These are phyloP conservation scores for Plebejus anna DNA, from an alignment of 2,888 invertebrate species.

Conservation along the genomic window DNA sequence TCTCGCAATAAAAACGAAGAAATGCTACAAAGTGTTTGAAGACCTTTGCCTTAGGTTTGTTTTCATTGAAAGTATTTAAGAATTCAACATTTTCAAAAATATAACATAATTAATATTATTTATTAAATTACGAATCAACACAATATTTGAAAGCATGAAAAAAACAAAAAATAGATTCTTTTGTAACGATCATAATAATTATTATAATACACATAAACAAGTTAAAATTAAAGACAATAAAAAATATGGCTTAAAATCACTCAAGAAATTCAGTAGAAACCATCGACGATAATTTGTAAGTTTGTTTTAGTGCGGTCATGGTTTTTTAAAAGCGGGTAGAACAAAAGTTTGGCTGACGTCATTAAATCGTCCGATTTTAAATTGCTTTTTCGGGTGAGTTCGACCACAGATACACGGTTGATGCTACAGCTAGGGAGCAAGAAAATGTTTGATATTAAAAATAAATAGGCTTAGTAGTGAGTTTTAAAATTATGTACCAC, in stretches of 20 bases:
- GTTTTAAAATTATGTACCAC: too few relatives aligned
- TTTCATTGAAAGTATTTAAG: too few relatives aligned
- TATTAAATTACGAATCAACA: too few relatives aligned
- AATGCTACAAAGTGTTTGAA: not conserved
- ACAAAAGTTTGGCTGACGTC: conserved; percentile 69
- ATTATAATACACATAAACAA: not conserved
- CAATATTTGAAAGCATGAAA: not conserved
- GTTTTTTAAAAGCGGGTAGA: conserved; percentile 52
- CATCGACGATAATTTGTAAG: conserved; percentile 60
- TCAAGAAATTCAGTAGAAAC: conserved; percentile 48
- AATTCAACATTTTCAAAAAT: too few relatives aligned
- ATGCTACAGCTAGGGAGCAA: not conserved
- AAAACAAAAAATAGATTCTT: not conserved
- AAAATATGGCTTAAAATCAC: not conserved
- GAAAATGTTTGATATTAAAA: too few relatives aligned
- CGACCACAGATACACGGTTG: not conserved
- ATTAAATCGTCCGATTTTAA: conserved; percentile 60
- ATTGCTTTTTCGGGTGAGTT: conserved; percentile 57
- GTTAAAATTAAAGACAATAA: conserved; percentile 27
- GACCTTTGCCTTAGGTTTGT: not conserved
- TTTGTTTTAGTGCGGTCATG: conserved; percentile 75
- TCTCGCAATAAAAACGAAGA: not conserved
- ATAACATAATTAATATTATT: too few relatives aligned
- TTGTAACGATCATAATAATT: not conserved
- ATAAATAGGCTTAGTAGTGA: too few relatives aligned